Evolutionary conservation across 2,797 vertebrate species (phyloP), one percentile per base, ranked within the genome.

Genomic region (Neostethus bicornis): DNA sequence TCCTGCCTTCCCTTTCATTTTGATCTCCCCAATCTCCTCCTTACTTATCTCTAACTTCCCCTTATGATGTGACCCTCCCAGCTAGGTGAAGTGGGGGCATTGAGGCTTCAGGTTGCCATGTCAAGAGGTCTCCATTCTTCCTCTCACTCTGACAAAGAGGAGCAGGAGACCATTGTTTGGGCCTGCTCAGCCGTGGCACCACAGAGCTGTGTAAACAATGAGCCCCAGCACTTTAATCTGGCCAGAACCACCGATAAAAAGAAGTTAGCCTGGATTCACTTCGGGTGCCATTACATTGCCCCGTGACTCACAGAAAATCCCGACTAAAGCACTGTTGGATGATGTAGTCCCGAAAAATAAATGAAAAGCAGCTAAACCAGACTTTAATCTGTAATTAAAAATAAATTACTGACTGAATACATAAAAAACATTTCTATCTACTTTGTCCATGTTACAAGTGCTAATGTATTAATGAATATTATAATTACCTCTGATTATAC

Each of bases 51-150:
- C 64, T 23, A 29, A 53, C 70, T 56, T 70, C 58, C 73, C 52
- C 73, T 73, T 72, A 66, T 50, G 39, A 70, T 58, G 84, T 84
- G 67, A 86, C 79, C 79, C 68, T 81, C 83, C 85, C 75, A 48
- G 77, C 66, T 77, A 87, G 85, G 75, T 90, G 90, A 93, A 93
- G 84, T 84, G 79, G 87, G 85, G 81, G 80, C 75, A 85, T 90
- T 79, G 63, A 90, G 81, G 91, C 86, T 88, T 92, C 90, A 92
- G 48, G 82, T 89, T 89, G 91, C 84, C 73, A 80, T 83, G 84
- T 86, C 87, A 85, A 88, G 81, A 88, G 89, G 91, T 92, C 91
- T 91, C 89, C 84, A 72, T 91, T 92, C 84, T 88, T 90, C 85
- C 85, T 73, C 75, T 69, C 62, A 43, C 63, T 83, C 75, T 62